Evolutionary conservation across 2,113 vertebrate species (phyloP), one percentile per base, ranked within the genome.

Genomic region (Procapra przewalskii): DNA sequence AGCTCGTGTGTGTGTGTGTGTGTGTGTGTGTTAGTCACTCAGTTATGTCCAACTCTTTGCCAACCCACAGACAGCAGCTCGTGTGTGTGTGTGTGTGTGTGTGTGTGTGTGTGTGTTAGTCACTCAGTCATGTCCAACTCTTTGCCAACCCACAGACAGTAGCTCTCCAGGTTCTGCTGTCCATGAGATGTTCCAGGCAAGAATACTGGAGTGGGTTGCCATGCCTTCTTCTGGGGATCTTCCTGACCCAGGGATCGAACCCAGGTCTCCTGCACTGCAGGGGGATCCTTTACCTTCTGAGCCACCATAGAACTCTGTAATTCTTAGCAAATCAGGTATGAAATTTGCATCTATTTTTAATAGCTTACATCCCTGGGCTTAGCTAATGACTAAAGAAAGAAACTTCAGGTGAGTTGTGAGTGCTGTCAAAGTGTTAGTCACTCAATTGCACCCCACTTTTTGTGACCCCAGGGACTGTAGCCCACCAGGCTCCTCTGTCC

Each of bases 341-440:
- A 96, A 96, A 98, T 98, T 94, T 98, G 14, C 89, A 97, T 97
- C 88, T 95, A 96, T 94, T 98, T 96, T 98, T 98, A 96, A 82
- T 16, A 83, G 80, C 96, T 94, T 77, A 81, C 50, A 5, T 90
- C 10, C 48, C 31, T 59, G 89, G 52, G n/a, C 33, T 93, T 96
- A 50, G 52, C 19, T 83, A 97, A 98, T 97, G 57, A 89, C 50
- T 93, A 52, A 84, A 87, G 52, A 98, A 98, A 98, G 54, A 45
- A 97, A 95, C 64, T 97, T 45, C 64, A 97, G 94, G 96, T 97
- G 50, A 98, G 64, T 1, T 71, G 19, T 40, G 67, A 23, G 67
- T 71, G n/a, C 43, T 45, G 75, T 45, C 40, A 45, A 45, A 45
- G 67, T 40, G 19, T 71, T 12, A 36, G 19, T 11, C 67, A 40